Evolutionary conservation across 2,113 vertebrate species (phyloP).

Genomic region (Serilophus lunatus): DNA sequence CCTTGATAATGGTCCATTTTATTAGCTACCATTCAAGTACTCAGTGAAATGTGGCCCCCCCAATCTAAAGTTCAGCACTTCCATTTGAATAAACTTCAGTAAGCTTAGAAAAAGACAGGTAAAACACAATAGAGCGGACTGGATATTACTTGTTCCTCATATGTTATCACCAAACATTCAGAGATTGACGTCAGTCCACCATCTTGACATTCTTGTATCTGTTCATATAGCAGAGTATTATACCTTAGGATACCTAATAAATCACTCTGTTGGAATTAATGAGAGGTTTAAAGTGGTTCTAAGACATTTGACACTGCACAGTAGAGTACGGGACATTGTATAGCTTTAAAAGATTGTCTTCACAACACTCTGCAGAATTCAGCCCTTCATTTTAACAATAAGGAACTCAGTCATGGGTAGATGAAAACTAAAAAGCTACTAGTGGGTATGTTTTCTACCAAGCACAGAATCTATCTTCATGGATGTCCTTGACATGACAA

Average conservation of each 20-base stretch:
- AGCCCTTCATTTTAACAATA: not conserved
- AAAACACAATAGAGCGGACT: not conserved
- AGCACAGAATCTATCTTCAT: not conserved
- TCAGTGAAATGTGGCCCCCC: not conserved
- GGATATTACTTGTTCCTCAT: not conserved
- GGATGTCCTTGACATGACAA: not conserved
- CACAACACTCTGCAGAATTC: not conserved
- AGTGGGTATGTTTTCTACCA: not conserved
- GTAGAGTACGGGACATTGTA: not conserved
- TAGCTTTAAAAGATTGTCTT: not conserved
- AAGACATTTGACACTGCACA: not conserved
- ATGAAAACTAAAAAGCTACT: not conserved
- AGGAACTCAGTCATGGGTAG: not conserved
- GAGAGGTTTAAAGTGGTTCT: not conserved
- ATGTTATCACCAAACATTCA: not conserved
- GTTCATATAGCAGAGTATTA: not conserved
- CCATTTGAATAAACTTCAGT: not conserved
- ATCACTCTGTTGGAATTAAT: not conserved
- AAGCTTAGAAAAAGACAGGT: not conserved
- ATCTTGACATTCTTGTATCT: not conserved
- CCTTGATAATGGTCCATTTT: not conserved
- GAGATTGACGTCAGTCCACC: not conserved
- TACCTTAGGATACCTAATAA: not conserved
- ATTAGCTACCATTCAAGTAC: not conserved
- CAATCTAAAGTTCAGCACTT: not conserved